Percentiles rank a stretch among this genome's conserved stretches.
phyloP scores from a whole-genome alignment of 2,797 vertebrate genomes.

The Hozukius guyotensis region DNA sequence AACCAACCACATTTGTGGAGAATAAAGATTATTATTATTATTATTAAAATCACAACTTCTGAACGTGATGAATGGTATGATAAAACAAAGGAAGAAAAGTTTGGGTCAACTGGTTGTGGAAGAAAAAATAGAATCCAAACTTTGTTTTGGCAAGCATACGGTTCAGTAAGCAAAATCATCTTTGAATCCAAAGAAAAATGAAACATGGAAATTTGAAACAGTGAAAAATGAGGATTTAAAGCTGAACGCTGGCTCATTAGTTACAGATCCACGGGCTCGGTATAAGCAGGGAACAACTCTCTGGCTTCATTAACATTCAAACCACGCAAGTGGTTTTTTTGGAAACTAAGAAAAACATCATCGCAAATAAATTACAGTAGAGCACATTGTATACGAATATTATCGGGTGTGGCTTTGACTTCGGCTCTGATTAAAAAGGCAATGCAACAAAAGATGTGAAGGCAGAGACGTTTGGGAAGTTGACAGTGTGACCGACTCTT shows the following conservation, averaged over 20 bases:
- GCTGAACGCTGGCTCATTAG: conserved; percentile 40
- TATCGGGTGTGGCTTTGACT: not conserved
- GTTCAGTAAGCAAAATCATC: conserved; percentile 5
- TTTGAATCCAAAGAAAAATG: conserved; percentile 14
- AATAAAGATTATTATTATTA: no score
- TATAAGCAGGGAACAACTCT: not conserved
- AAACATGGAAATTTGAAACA: not conserved
- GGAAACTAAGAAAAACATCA: not conserved
- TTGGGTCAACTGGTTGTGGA: not conserved
- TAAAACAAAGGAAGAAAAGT: not conserved
- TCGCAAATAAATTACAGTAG: not conserved
- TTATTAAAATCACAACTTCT: no score
- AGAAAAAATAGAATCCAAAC: not conserved
- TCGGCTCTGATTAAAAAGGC: conserved; percentile 14
- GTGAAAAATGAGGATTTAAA: conserved; percentile 25
- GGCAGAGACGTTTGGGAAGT: not conserved
- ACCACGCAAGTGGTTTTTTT: not conserved
- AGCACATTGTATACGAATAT: not conserved
- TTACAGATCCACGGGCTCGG: not conserved
- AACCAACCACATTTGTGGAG: no score
- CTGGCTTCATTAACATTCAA: conserved; percentile 27
- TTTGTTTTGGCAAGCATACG: conserved; percentile 2
- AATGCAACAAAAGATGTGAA: not conserved
- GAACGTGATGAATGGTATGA: not conserved
- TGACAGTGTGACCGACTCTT: conserved; percentile 14